These are phyloP conservation scores for Amphibalanus amphitrite DNA, from an alignment of 1,140 invertebrate genomes.

Conservation along the genomic window DNA sequence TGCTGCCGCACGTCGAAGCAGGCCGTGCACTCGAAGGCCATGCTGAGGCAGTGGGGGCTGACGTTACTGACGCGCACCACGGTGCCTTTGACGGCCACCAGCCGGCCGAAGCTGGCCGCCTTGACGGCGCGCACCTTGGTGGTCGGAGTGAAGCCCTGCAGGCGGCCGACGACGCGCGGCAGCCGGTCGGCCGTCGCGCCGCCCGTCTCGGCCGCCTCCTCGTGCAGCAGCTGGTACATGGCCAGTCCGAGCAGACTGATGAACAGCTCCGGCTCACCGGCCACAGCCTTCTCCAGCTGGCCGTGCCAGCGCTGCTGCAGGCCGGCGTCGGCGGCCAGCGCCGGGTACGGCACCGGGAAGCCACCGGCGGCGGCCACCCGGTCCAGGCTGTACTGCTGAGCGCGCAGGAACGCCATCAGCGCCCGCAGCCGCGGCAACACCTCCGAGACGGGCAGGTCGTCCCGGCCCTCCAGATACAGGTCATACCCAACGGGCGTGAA, in stretches of 20 bases:
- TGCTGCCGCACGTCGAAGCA: constrained; percentile 46
- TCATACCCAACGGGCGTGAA: neutral
- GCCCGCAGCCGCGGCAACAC: neutral
- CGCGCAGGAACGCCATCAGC: neutral
- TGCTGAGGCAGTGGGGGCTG: constrained; percentile 49
- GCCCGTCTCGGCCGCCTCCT: neutral
- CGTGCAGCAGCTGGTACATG: constrained; percentile 2
- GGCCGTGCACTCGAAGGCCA: constrained; percentile 56
- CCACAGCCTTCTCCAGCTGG: neutral
- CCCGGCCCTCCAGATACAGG: neutral
- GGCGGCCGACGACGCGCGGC: neutral
- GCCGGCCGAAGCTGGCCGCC: constrained; percentile 41
- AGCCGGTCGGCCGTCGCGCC: neutral
- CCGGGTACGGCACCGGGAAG: neutral
- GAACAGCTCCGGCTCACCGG: neutral
- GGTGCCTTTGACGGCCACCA: constrained; percentile 65
- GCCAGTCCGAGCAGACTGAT: neutral
- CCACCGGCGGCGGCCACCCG: neutral
- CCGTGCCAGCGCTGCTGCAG: neutral
- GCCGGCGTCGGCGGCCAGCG: neutral
- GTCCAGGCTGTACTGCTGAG: neutral
- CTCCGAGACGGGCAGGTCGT: neutral
- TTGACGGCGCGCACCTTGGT: neutral
- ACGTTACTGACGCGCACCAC: constrained; percentile 63
- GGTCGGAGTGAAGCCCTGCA: neutral